Evolutionary conservation across 2,797 vertebrate genomes (phyloP), one percentile per base, ranked within the genome.

Genomic region (Amphiprion clarkii): DNA sequence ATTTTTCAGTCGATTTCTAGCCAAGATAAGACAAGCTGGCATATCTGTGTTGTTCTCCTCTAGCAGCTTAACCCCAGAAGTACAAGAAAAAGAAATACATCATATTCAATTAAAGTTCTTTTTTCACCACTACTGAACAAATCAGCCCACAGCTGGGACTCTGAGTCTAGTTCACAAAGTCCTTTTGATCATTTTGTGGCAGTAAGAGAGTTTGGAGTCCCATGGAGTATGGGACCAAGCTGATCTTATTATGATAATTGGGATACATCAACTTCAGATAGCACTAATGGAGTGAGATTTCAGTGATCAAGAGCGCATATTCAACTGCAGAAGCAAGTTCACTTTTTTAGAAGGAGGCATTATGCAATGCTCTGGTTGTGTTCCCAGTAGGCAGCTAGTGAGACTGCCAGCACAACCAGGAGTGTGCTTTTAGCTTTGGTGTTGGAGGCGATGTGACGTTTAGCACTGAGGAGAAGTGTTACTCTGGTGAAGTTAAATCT

Each of bases 241-340:
- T 71, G 87, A 92, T 93, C 89, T 91, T 92, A 92, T 93, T 92
- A 92, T 92, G 88, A 92, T 94, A 93, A 94, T 94, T 94, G 92
- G 91, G 87, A 92, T 79, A 79, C 92, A 89, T 93, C 91, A 90
- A 92, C 93, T 91, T 93, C 91, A 90, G 87, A 93, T 84, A 79
- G 83, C 72, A 55, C 90, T 92, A 91, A 92, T 92, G 89, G 90
- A 90, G 85, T 83, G 85, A 91, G 89, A 91, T 92, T 89, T 86
- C 79, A 84, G 85, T 89, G 92, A 94, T 92, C 87, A 91, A 93
- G 90, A 92, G 89, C 87, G 25, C 57, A 79, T 55, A 87, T 89
- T 87, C 80, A 17, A 89, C 87, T 86, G 84, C 67, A 76, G 87
- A 86, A 87, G 80, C 82, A 76, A 86, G 90, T 91, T 88, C 80